phyloP scores from a whole-genome alignment of 2,113 vertebrate species.

The Peromyscus maniculatus region DNA sequence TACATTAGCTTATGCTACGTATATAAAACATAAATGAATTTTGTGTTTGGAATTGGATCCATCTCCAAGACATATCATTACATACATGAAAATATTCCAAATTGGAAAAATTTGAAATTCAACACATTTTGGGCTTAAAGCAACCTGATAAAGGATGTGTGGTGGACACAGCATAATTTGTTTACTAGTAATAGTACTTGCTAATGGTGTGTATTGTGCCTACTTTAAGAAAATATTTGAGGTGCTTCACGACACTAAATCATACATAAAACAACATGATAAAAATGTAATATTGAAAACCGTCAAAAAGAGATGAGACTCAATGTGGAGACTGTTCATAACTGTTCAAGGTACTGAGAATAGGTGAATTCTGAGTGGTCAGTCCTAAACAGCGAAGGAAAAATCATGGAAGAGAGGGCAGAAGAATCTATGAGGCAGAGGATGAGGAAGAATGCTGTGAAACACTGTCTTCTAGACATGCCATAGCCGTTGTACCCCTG shows the following conservation, averaged over 20 bases:
- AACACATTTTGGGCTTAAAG: not conserved
- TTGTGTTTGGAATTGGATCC: not conserved
- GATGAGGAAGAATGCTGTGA: not conserved
- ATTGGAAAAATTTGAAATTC: not conserved
- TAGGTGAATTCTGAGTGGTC: not conserved
- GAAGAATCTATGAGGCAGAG: not conserved
- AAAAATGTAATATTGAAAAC: slow-evolving; percentile 1
- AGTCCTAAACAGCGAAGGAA: not conserved
- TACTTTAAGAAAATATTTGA: slow-evolving; percentile 4
- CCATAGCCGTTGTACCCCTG: not conserved
- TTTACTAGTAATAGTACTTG: not conserved
- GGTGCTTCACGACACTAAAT: not conserved
- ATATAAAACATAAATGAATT: not conserved
- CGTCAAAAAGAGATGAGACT: not conserved
- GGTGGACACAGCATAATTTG: not conserved
- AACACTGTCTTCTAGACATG: not conserved
- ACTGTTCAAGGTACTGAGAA: not conserved
- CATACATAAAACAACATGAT: not conserved
- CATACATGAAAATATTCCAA: not conserved
- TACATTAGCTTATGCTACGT: not conserved
- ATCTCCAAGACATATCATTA: not conserved
- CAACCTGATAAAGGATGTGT: too few species aligned
- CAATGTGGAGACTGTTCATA: not conserved
- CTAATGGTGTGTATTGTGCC: not conserved
- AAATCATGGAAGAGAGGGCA: not conserved